Percentiles rank a stretch among this genome's conserved stretches.
phyloP scores from a whole-genome alignment of 2,888 invertebrate genomes.

The Cerastoderma edule region DNA sequence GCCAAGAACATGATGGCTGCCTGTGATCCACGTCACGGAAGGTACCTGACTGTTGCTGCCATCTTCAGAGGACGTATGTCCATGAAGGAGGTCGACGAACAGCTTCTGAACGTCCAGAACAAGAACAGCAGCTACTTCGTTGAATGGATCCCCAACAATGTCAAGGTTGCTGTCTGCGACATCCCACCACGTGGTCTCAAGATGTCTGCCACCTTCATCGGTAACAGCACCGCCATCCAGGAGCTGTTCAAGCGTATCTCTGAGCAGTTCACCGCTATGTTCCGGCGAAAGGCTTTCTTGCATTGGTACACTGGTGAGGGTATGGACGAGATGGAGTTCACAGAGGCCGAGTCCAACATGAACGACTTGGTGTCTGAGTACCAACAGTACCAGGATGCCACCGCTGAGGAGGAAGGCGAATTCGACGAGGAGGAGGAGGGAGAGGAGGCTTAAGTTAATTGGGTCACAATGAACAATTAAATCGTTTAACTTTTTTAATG shows the following conservation, averaged over 20 bases:
- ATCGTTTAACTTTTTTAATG: too few species aligned
- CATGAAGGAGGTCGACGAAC: conserved; percentile 87
- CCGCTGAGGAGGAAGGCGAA: conserved; percentile 87
- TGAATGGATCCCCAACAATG: conserved; percentile 81
- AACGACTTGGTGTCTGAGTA: conserved; percentile 85
- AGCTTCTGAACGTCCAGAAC: conserved; percentile 92
- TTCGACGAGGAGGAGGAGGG: too few species aligned
- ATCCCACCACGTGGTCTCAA: conserved; percentile 94
- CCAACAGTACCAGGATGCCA: conserved; percentile 77
- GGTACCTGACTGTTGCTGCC: conserved; percentile 80
- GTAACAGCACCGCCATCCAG: conserved; percentile 81
- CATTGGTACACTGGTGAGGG: conserved; percentile 99
- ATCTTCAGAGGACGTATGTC: conserved; percentile 83
- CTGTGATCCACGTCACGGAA: conserved; percentile 77
- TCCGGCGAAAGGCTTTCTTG: conserved; percentile 97
- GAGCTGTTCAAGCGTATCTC: conserved; percentile 79
- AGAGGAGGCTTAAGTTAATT: too few species aligned
- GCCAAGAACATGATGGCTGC: conserved; percentile 91
- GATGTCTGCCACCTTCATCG: conserved; percentile 96
- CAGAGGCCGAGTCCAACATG: conserved; percentile 97
- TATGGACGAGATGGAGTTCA: conserved; percentile 94
- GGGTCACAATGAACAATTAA: too few species aligned
- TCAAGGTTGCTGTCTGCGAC: too few species aligned
- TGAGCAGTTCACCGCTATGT: conserved; percentile 91
- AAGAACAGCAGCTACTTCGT: conserved; percentile 79